phyloP scores from a whole-genome alignment of 64 coral and sea anemone species.

The Astreopora myriophthalma region DNA sequence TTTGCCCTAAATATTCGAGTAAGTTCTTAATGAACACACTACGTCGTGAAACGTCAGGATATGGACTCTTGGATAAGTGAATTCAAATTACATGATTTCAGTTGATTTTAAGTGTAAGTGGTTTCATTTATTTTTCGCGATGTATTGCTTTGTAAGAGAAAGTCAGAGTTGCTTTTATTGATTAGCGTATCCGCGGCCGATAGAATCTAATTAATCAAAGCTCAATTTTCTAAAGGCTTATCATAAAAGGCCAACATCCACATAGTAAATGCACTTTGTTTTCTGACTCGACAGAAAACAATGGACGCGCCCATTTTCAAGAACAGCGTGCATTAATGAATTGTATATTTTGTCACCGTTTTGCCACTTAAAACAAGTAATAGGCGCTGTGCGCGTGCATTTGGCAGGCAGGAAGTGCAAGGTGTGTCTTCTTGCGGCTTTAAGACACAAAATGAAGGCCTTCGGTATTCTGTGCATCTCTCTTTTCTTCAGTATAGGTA shows the following conservation, averaged over 20 bases:
- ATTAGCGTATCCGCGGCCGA: neutral
- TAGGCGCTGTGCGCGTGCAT: neutral
- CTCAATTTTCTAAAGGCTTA: neutral
- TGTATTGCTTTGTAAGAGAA: neutral
- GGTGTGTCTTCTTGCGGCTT: neutral
- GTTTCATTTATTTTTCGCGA: neutral
- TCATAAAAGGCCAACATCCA: neutral
- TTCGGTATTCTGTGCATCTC: neutral
- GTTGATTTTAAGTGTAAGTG: neutral
- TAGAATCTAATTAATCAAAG: neutral
- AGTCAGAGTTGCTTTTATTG: neutral
- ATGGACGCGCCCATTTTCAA: neutral
- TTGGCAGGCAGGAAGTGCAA: neutral
- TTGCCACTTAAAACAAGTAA: neutral
- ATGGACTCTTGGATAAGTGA: no score
- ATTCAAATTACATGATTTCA: no score
- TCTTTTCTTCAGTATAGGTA: slow-evolving; percentile 7
- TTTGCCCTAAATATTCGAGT: neutral
- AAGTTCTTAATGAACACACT: neutral
- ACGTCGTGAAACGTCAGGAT: neutral
- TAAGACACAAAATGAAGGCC: slow-evolving; percentile 19
- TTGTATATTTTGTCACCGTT: slow-evolving; percentile 2
- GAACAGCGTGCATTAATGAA: neutral
- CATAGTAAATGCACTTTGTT: neutral
- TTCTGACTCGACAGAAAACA: neutral